Base-by-base conservation (phyloP, 2,888 invertebrate genomes). In the Heteromurus nitidus region DNA sequence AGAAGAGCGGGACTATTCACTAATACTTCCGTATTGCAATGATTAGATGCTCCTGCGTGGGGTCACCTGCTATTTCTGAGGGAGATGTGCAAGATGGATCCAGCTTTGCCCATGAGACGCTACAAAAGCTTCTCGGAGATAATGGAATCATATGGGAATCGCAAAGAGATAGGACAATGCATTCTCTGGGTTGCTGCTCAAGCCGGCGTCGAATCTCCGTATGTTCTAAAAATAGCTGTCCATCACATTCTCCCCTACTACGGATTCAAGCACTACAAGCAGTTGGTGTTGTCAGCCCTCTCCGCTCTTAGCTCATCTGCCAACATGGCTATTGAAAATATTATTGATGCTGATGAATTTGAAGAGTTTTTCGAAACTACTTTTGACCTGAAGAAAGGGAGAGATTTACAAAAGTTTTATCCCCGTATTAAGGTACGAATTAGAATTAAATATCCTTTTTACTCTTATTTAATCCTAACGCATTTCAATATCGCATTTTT, bases 301-400 rank as follows among this genome's bases (percentile, higher is more conserved):
- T 68, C 79, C 31, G 67, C 50, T 18, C 67, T 82, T 26, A 65
- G 62, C 64, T 36, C 64, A 50, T 75, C 82, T 36, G 81, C 83
- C 24, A 85, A 80, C 80, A 87, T 87, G 86, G 86, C 84, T 73
- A 85, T 85, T 70, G 86, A 85, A 36, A 81, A 82, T 55, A 30
- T 85, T 18, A 83, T 87, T 30, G 87, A 86, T 22, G 82, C 84
- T 36, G 85, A 85, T 60, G 86, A 87, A 31, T 87, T 87, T 77
- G 85, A 85, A 36, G 87, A 86, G 55, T 87, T 87, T 82, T 87
- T 86, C 65, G 86, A 86, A 81, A 81, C 86, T n/a, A 70, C 85
- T 1, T 87, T 86, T 70, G 86, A 86, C 47, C 82, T 84, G 11
- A 86, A 86, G 65, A 87, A 85, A 67, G 82, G 80, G 47, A 60